These are phyloP conservation scores for Crambe crambe DNA, from an alignment of 37 sponge, comb jelly and placozoan genomes.

Conservation along the genomic window DNA sequence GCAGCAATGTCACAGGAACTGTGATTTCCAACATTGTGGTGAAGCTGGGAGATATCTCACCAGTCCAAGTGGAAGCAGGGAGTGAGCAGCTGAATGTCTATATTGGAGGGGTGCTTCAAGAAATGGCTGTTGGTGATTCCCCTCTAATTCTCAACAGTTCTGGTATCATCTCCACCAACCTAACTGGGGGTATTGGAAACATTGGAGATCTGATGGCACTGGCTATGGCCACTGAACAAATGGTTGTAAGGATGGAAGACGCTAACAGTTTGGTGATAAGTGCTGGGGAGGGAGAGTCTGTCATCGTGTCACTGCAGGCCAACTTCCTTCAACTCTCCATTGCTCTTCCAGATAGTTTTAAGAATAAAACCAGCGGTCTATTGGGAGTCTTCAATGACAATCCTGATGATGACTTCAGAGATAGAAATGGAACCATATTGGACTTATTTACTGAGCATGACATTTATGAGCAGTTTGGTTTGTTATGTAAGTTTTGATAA, in stretches of 20 bases:
- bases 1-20: conserved; percentile 19
- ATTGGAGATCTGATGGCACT: background rate
- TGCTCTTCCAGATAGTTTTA: background rate
- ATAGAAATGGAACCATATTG: conserved; percentile 42
- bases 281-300: conserved; percentile 19
- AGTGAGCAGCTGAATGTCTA: background rate
- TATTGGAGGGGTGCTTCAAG: background rate
- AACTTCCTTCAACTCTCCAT: background rate
- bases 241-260: background rate
- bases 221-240: background rate
- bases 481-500: conserved; percentile 38
- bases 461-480: conserved; percentile 55
- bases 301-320: conserved; percentile 6
- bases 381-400: conserved; percentile 55
- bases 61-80: conserved; percentile 13
- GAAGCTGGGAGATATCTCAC: background rate
- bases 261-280: conserved; percentile 13
- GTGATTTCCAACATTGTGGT: conserved; percentile 34
- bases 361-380: conserved; percentile 42
- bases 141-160: background rate
- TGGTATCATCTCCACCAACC: background rate
- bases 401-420: conserved; percentile 43
- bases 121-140: background rate
- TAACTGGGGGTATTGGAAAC: background rate
- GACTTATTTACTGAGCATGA: conserved; percentile 24